Conservation (phyloP, 2,797 vertebrate species). For the Megaceryle alcyon region DNA sequence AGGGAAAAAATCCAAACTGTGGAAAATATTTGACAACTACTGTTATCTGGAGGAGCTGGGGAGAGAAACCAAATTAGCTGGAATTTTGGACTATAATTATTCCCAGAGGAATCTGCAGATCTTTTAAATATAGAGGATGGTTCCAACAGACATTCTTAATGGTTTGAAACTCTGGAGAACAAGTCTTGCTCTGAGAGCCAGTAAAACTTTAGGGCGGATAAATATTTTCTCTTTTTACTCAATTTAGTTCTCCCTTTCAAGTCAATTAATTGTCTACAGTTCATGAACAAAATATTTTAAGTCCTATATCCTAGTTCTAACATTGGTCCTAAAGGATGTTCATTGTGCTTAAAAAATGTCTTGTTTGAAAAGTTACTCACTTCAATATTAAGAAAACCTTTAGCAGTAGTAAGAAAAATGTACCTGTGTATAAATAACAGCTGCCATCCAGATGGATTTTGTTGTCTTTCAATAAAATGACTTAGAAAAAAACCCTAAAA, state of each 20-base stretch:
- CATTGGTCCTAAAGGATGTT: neutral
- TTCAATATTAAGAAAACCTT: constrained; percentile 15
- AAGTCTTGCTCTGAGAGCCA: neutral
- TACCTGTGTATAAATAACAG: neutral
- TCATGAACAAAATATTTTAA: neutral
- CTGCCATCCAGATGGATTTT: constrained; percentile 81
- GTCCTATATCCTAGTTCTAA: neutral
- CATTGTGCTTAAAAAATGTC: neutral
- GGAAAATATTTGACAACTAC: constrained; percentile 85
- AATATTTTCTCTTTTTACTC: constrained; percentile 27
- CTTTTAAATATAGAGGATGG: constrained; percentile 3
- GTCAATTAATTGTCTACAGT: neutral
- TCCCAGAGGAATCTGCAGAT: neutral
- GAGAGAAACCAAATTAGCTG: neutral
- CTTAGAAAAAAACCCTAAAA: constrained; percentile 79
- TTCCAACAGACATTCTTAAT: constrained; percentile 25
- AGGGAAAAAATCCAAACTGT: constrained; percentile 86
- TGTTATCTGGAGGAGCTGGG: constrained; percentile 66
- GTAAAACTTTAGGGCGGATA: neutral
- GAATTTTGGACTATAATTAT: neutral
- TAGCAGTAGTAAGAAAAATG: neutral
- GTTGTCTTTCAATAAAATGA: constrained; percentile 82
- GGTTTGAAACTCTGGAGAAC: constrained; percentile 3
- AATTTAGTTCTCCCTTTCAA: constrained; percentile 24
- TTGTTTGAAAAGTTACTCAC: neutral